Evolutionary conservation across 1,140 invertebrate genomes (phyloP), one percentile per base, ranked within the genome.

Genomic region (Maconellicoccus hirsutus): DNA sequence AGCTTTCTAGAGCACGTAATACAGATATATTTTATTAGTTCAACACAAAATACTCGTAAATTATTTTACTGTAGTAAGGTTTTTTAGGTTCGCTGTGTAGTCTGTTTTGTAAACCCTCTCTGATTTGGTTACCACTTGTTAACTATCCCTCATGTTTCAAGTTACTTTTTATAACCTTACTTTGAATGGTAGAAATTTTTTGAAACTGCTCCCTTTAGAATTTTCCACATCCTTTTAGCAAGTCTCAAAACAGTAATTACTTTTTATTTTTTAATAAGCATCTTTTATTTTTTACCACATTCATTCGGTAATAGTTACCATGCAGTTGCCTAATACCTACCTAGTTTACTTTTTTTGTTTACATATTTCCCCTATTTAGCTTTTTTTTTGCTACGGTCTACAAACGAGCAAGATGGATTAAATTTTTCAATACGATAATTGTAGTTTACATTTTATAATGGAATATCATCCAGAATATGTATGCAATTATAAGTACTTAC

Each of bases 51-150:
- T 52, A 52, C 6, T 52, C 42, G 42, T 52, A 52, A 52, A 52
- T 52, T 52, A 52, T 52, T 52, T 52, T 19, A 19, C 42, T 52
- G 6, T 52, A 8, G 6, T 19, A 3, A 6, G 29, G n/a, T 52
- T 6, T 52, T 52, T 52, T 19, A 52, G n/a, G 10, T 52, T 52
- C 42, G 10, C 16, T 19, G 42, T 19, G 42, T 52, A 52, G 42
- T 52, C n/a, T 52, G 42, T 16, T 52, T 8, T 19, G 42, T 52
- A 52, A 52, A 3, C 42, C 42, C 42, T 16, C n/a, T 3, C n/a
- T 52, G 42, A 52, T 52, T 52, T 52, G 42, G 42, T 52, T 52
- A 52, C 42, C 42, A 52, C 42, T 52, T 52, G 42, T 52, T 52
- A 52, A 52, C 42, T 19, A 52, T 52, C n/a, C 42, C n/a, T 52